Base-by-base conservation (phyloP, 2,888 invertebrate species). In the Drosophila eohydei region DNA sequence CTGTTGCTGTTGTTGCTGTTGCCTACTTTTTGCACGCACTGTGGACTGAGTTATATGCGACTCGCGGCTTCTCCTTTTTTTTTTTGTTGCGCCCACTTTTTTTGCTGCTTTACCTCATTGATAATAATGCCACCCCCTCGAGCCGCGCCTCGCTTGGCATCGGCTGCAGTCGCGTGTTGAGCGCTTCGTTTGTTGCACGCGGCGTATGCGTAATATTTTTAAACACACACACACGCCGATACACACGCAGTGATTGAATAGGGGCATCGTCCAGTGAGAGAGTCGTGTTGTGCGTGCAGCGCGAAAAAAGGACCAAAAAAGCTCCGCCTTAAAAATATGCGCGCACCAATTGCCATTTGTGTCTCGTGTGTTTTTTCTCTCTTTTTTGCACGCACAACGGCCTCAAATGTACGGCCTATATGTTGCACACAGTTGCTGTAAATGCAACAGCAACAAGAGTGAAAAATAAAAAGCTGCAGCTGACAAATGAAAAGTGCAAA, bases 301-400 rank as follows among this genome's bases (percentile, higher is more conserved):
- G 79, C 80, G 83, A 88, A 92, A 91, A 91, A 91, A 91, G 86
- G 83, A 87, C 83, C 91, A 91, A 91, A 91, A 91, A 92, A 92
- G 92, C 91, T 91, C 91, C 91, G 91, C 91, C 91, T 91, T 92
- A 90, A 91, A 91, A 92, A 89, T 90, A 81, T 76, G 78, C 82
- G 90, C 91, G 91, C 89, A 90, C 91, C 91, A 91, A 91, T 83
- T 89, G 89, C 89, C 80, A 81, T 86, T 90, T 91, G 89, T 91
- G 79, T 90, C 88, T 90, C 88, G 21, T 8, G 14, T 82, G 78
- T 90, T 89, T 90, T 89, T 90, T 90, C 91, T 91, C 91, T 89
- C 91, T 91, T 88, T 89, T 89, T 89, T 89, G 77, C 91, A 77
- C 91, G 79, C 85, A 71, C 79, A 34, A 14, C 46, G 51, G 56